Conservation (phyloP, 2,888 invertebrate genomes). For the Xestia c-nigrum region DNA sequence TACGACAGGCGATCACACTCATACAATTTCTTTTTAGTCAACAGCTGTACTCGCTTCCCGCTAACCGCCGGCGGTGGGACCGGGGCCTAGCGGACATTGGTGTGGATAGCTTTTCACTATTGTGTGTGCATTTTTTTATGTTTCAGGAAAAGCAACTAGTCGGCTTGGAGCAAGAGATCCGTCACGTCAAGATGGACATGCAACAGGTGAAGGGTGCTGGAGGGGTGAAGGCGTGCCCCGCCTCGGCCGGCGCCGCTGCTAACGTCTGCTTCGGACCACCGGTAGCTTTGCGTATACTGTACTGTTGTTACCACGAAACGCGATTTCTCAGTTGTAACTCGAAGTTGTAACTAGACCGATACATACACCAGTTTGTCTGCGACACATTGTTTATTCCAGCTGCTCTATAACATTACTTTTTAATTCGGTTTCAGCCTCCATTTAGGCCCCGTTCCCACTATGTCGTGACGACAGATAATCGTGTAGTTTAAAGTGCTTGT, state of each 20-base stretch:
- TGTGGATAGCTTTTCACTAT: not conserved
- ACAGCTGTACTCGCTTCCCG: not conserved
- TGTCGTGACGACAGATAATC: too few relatives aligned
- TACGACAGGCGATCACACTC: not conserved
- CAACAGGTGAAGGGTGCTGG: constrained; percentile 67
- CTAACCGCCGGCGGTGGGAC: not conserved
- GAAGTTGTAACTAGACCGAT: not conserved
- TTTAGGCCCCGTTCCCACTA: too few relatives aligned
- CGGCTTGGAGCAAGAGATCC: constrained; percentile 91
- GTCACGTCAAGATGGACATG: constrained; percentile 84
- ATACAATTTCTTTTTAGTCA: not conserved
- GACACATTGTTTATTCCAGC: too few relatives aligned
- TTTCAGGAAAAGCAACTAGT: constrained; percentile 91
- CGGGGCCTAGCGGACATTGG: not conserved
- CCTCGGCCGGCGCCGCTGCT: constrained; percentile 73
- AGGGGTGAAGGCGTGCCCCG: constrained; percentile 72
- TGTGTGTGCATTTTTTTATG: not conserved
- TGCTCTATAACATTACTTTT: not conserved
- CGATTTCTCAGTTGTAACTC: constrained; percentile 15
- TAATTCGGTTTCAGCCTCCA: not conserved
- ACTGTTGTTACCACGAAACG: not conserved
- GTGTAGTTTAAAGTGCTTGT: too few relatives aligned
- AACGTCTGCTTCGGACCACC: constrained; percentile 83
- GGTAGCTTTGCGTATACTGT: constrained; percentile 65
- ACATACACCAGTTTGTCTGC: not conserved